Conservation (phyloP, 1,140 invertebrate genomes). For the Hylyphantes graminicola region DNA sequence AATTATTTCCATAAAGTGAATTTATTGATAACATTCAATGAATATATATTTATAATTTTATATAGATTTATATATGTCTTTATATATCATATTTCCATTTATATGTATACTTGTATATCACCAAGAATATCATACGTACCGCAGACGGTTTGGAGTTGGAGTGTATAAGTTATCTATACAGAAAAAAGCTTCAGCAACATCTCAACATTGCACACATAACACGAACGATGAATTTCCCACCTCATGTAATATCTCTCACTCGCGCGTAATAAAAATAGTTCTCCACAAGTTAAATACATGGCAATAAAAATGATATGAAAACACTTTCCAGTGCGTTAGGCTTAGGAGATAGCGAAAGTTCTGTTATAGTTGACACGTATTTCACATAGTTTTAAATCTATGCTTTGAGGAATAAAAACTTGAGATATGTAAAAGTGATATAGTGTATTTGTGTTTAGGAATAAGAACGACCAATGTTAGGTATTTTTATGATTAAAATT, state of each 20-base stretch:
- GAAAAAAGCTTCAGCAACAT: too few species aligned
- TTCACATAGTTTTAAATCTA: too few species aligned
- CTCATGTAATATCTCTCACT: neutral
- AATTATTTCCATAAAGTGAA: conserved; percentile 24
- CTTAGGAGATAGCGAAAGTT: neutral
- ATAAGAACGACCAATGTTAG: too few species aligned
- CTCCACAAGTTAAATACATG: conserved; percentile 22
- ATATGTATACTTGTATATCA: conserved; percentile 33
- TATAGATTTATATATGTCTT: conserved; percentile 33
- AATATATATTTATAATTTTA: conserved; percentile 45
- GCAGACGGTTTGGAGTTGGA: neutral
- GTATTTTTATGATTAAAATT: too few species aligned
- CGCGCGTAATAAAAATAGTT: conserved; percentile 46
- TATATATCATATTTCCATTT: conserved; percentile 19
- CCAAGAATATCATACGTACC: conserved; percentile 24
- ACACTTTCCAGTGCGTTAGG: conserved; percentile 1
- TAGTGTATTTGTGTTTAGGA: too few species aligned
- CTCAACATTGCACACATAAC: conserved; percentile 15
- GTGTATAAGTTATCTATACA: too few species aligned
- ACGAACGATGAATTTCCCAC: neutral
- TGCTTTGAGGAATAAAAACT: too few species aligned
- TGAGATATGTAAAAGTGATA: too few species aligned
- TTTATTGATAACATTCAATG: conserved; percentile 50
- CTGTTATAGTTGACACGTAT: too few species aligned
- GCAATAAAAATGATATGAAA: conserved; percentile 43